phyloP scores from a whole-genome alignment of 2,797 vertebrate genomes.

The Centroberyx gerrardi region DNA sequence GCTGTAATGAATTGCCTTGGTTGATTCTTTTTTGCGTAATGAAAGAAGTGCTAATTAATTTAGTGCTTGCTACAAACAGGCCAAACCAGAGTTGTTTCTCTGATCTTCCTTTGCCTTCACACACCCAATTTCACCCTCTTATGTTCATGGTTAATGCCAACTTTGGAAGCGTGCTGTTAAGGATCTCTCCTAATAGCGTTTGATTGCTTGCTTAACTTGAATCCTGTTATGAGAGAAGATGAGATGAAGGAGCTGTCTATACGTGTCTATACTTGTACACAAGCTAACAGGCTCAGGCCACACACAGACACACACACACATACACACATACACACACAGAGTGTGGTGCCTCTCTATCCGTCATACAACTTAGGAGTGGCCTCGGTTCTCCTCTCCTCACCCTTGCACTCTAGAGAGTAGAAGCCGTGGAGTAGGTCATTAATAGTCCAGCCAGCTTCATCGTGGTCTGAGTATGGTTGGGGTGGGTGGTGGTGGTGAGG shows the following conservation, averaged over 20 bases:
- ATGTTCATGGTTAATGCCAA: constrained; percentile 46
- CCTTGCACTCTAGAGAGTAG: constrained; percentile 9
- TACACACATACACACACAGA: not conserved
- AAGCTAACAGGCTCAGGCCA: constrained; percentile 38
- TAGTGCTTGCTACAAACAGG: constrained; percentile 71
- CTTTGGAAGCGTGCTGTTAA: constrained; percentile 49
- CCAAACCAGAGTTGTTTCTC: constrained; percentile 72
- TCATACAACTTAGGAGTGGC: constrained; percentile 17
- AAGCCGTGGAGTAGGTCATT: constrained; percentile 40
- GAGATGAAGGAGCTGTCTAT: constrained; percentile 46
- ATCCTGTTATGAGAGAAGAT: constrained; percentile 52
- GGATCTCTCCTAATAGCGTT: constrained; percentile 65
- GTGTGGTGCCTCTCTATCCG: not conserved
- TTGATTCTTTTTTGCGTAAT: constrained; percentile 70
- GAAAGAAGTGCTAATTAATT: constrained; percentile 80
- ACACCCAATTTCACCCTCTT: constrained; percentile 48
- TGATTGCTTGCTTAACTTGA: constrained; percentile 45
- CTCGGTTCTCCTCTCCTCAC: constrained; percentile 34
- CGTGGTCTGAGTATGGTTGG: constrained; percentile 27
- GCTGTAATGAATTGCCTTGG: constrained; percentile 67
- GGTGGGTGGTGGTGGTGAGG: constrained; percentile 5
- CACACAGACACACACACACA: constrained; percentile 30
- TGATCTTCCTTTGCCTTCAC: constrained; percentile 69
- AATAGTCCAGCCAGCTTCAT: constrained; percentile 36
- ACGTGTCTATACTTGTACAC: constrained; percentile 20